These are phyloP conservation scores for Pinctada fucata DNA, from an alignment of 2,888 invertebrate genomes.

Conservation along the genomic window DNA sequence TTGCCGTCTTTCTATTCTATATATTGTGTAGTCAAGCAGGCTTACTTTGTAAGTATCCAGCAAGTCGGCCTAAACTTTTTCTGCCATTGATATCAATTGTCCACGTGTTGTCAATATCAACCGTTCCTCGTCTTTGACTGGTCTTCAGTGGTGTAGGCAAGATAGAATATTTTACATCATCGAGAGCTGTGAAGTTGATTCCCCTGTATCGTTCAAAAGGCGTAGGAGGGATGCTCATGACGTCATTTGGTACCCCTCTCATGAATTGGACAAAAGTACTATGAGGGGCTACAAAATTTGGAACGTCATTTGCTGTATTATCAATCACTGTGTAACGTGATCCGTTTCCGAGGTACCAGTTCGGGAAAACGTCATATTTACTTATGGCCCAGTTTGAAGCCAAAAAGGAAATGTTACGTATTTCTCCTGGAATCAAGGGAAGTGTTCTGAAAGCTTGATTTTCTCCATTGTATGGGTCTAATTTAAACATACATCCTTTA, in stretches of 20 bases:
- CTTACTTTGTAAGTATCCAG: constrained; percentile 33
- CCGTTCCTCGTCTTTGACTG: not conserved
- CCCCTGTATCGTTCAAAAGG: constrained; percentile 33
- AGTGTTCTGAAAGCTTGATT: constrained; percentile 28
- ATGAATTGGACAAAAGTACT: constrained; percentile 32
- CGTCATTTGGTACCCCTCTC: constrained; percentile 36
- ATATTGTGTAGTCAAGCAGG: too few relatives aligned
- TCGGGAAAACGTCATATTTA: constrained; percentile 33
- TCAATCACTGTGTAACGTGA: constrained; percentile 31
- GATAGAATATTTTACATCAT: constrained; percentile 21
- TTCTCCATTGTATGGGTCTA: constrained; percentile 37
- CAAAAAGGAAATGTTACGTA: constrained; percentile 33
- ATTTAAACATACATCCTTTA: constrained; percentile 43
- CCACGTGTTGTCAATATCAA: constrained; percentile 37
- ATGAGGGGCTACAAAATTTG: constrained; percentile 32
- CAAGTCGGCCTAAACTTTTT: constrained; percentile 22
- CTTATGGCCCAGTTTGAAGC: constrained; percentile 34
- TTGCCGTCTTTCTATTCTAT: too few relatives aligned
- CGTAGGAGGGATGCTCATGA: constrained; percentile 23
- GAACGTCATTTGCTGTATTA: constrained; percentile 27
- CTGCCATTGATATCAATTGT: constrained; percentile 28
- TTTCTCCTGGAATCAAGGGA: constrained; percentile 33
- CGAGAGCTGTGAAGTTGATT: constrained; percentile 28
- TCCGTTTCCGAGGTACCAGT: constrained; percentile 37
- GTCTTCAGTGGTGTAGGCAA: constrained; percentile 32